Base-by-base conservation (phyloP, 2,113 vertebrate species). In the Ranitomeya variabilis region DNA sequence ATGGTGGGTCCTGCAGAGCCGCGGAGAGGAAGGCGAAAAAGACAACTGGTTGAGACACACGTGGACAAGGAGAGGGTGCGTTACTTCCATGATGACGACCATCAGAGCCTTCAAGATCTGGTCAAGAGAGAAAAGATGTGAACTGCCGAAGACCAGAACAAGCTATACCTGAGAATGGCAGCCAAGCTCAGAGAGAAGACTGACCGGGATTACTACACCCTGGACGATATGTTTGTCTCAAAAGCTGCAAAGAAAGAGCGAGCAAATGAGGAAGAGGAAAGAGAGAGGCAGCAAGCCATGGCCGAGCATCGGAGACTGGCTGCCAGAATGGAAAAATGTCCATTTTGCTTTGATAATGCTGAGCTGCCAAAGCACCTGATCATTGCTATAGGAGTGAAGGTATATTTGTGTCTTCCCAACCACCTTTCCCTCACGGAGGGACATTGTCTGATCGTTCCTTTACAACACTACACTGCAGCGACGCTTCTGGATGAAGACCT, bases 81-180 rank as follows among this genome's bases (percentile, higher is more conserved):
- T n/a, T 99, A 98, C 91, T 99, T 99, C 93, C 94, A 96, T 69
- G 95, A 98, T 91, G 98, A 99, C 90, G 98, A 99, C 92, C 91
- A 79, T 51, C 89, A 97, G 83, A 95, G 94, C 90, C 94, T 99
- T 84, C 94, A 94, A 82, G 98, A 99, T 93, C 96, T 99, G 95
- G 97, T 99, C 89, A 96, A 94, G 91, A 96, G 97, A 88, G 98
- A 99, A 94, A 99, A 97, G 93, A 99, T 99, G 97, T 96, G 95
- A 93, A 95, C 97, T 66, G 94, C 97, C 4, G 95, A 97, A 83
- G 97, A 97, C 92, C 97, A 99, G 91, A 98, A 97, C 66, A 96
- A 95, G 37, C 92, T 97, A 81, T 98, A 99, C 90, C 95, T 97
- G 86, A 96, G 94, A 86, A 98, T 98, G 96, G 95, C 96, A 14